These are phyloP conservation scores for Scomber colias DNA, from an alignment of 2,113 vertebrate genomes.

Conservation along the genomic window DNA sequence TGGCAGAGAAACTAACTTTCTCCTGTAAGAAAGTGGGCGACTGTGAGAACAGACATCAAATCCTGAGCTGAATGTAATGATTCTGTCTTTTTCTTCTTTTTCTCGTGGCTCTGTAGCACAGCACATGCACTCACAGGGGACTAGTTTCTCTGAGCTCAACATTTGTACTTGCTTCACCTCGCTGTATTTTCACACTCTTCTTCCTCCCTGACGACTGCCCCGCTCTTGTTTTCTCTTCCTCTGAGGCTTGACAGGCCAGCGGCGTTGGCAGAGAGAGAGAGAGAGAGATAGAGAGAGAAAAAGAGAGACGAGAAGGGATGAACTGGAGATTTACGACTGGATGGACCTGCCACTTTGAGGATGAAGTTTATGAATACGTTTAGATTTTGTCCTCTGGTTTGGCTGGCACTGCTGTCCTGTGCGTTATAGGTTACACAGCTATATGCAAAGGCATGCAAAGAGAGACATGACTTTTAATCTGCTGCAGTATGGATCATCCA, in stretches of 20 bases:
- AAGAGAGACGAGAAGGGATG: slow-evolving; percentile 23
- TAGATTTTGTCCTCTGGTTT: slow-evolving; percentile 72
- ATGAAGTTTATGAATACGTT: slow-evolving; percentile 74
- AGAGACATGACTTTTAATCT: slow-evolving; percentile 42
- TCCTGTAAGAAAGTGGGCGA: slow-evolving; percentile 5
- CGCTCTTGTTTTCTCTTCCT: slow-evolving; percentile 74
- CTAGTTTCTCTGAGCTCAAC: slow-evolving; percentile 73
- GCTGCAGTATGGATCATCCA: slow-evolving; percentile 45
- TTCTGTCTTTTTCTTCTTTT: slow-evolving; percentile 30
- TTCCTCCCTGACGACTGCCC: slow-evolving; percentile 54
- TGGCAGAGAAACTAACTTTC: slow-evolving; percentile 23
- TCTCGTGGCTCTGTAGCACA: slow-evolving; percentile 1
- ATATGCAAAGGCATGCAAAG: slow-evolving; percentile 20
- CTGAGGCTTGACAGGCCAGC: slow-evolving; percentile 74
- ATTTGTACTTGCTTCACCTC: slow-evolving; percentile 79
- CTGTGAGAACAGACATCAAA: slow-evolving; percentile 61
- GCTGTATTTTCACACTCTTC: slow-evolving; percentile 72
- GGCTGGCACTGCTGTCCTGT: slow-evolving; percentile 34
- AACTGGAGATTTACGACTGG: slow-evolving; percentile 68
- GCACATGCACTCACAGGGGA: slow-evolving; percentile 67
- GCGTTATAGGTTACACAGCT: slow-evolving; percentile 35
- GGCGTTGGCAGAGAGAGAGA: slow-evolving; percentile 7
- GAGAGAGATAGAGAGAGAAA: slow-evolving; percentile 5
- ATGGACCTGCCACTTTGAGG: slow-evolving; percentile 61
- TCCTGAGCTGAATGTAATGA: slow-evolving; percentile 43